Conservation (phyloP, 92 coral and sea anemone species). For the Phenganax stokvisi region DNA sequence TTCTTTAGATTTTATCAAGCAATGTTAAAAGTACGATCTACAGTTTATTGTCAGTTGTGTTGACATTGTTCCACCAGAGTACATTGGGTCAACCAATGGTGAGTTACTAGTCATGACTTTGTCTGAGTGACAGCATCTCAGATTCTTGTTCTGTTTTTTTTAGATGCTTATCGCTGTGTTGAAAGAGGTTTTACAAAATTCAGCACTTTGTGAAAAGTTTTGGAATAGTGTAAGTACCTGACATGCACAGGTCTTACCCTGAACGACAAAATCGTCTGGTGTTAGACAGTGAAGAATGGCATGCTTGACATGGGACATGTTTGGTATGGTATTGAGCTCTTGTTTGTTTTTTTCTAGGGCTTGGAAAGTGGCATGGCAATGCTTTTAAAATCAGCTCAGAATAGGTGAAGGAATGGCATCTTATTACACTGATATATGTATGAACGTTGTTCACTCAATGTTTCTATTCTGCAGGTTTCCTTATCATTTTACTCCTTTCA, state of each 20-base stretch:
- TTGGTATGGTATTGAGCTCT: neutral
- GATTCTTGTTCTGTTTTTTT: conserved; percentile 8
- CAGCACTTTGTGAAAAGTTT: conserved; percentile 73
- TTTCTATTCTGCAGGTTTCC: conserved; percentile 21
- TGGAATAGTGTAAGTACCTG: conserved; percentile 74
- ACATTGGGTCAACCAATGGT: conserved; percentile 80
- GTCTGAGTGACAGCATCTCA: neutral
- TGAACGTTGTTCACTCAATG: neutral
- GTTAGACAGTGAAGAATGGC: too few species aligned
- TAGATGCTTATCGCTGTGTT: conserved; percentile 79
- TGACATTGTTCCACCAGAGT: conserved; percentile 80
- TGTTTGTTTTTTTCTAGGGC: conserved; percentile 46
- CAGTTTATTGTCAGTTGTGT: conserved; percentile 68
- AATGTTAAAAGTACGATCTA: conserved; percentile 68
- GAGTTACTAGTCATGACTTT: neutral
- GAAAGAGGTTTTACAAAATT: conserved; percentile 63
- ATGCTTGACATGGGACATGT: too few species aligned
- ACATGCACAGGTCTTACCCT: neutral
- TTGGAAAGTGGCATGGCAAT: conserved; percentile 73
- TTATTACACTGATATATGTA: neutral
- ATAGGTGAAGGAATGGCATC: conserved; percentile 30
- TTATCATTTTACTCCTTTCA: conserved; percentile 24
- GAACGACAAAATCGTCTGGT: neutral
- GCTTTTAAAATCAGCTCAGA: conserved; percentile 65
- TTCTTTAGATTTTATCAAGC: conserved; percentile 63